Percentiles rank a stretch among this genome's conserved stretches.
Conservation (phyloP, 1,140 invertebrate species). For the Penaeus japonicus region DNA sequence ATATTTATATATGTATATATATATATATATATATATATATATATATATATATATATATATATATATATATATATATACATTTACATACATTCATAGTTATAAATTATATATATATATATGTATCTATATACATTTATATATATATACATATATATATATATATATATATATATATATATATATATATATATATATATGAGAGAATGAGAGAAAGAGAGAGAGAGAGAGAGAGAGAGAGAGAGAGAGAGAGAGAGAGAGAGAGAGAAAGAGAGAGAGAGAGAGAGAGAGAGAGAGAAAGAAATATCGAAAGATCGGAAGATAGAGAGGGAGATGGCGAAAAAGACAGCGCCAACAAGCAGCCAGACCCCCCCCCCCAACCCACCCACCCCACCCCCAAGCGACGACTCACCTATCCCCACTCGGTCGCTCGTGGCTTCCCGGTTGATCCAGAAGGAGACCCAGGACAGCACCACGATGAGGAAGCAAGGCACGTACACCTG, state of each 20-base stretch:
- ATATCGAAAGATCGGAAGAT: background rate
- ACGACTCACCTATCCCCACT: conserved; percentile 77
- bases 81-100: no score
- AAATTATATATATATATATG: background rate
- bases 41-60: no score
- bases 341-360: background rate
- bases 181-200: background rate
- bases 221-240: no score
- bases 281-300: background rate
- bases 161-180: background rate
- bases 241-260: no score
- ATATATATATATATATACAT: no score
- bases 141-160: background rate
- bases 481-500: conserved; percentile 90
- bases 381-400: background rate
- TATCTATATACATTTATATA: background rate
- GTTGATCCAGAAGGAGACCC: conserved; percentile 98
- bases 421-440: conserved; percentile 91
- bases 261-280: background rate
- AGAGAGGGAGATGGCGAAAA: background rate
- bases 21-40: no score
- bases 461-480: conserved; percentile 91
- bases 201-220: background rate
- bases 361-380: background rate
- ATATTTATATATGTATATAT: no score